Base-by-base conservation (phyloP, 2,888 invertebrate species). In the Morpho deidamia region DNA sequence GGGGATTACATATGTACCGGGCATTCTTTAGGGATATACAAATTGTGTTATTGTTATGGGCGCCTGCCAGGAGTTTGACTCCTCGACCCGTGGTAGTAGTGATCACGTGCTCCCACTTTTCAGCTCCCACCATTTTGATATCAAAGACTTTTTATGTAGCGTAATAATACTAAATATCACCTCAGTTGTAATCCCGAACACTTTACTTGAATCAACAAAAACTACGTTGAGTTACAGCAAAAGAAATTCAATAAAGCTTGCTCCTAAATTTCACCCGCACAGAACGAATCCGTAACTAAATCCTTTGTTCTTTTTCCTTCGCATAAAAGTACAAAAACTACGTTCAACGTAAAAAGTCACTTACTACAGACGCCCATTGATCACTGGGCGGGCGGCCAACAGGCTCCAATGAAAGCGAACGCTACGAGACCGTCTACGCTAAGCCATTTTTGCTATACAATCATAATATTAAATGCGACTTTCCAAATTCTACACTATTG, bases 321-420 rank as follows among this genome's bases (percentile, higher is more conserved):
- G 54, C 52, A 56, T 54, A 52, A 59, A 59, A 67, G 63, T 58
- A 65, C 68, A 65, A 68, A 76, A 74, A 74, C 70, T 73, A 76
- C 76, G 76, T 69, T 73, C 66, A 69, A 68, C 74, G 82, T 80
- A 77, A 81, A 81, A 81, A 76, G 78, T 78, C 76, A 78, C 72
- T 73, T 75, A 72, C 73, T 77, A 76, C 70, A 81, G 82, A 78
- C 80, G 69, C 66, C 72, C 86, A 87, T 87, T 87, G 86, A 86
- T 85, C 84, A 81, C 64, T 55, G 64, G 66, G 67, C 65, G 67
- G 67, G 71, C 68, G 71, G 64, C 66, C 64, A 60, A 66, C 71
- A 71, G 71, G 58, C 59, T 56, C 81, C 77, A 84, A 80, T 82
- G 87, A 86, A 86, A 86, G 86, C 70, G 86, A 87, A 78, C 70